Percentiles rank a stretch among this genome's conserved stretches.
Conservation (phyloP, 2,888 invertebrate genomes). For the Pecten maximus region DNA sequence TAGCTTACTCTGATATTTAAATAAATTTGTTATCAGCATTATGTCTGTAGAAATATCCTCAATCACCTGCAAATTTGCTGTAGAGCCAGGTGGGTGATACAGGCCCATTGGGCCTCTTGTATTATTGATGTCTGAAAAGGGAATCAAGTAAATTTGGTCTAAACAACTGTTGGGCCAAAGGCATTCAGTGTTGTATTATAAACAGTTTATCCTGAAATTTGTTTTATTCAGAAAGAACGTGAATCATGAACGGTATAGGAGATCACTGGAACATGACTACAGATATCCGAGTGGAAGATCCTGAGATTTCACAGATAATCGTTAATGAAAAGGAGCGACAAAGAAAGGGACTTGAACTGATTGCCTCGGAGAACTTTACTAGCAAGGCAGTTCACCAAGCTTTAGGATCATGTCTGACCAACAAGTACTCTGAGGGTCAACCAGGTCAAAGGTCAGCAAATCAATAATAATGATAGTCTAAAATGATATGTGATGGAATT, state of each 20-base stretch:
- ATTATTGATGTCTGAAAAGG: no score
- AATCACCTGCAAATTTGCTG: no score
- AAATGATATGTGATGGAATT: no score
- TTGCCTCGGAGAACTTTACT: conserved; percentile 91
- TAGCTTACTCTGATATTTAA: no score
- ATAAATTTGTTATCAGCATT: no score
- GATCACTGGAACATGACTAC: conserved; percentile 70
- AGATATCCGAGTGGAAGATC: conserved; percentile 86
- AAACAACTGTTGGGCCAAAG: no score
- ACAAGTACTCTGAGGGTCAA: conserved; percentile 86
- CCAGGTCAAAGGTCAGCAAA: conserved; percentile 83
- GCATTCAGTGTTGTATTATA: no score
- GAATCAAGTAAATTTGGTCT: no score
- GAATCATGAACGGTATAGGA: conserved; percentile 40
- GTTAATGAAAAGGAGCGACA: conserved; percentile 93
- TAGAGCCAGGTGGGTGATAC: no score
- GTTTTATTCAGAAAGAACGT: background rate
- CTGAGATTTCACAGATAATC: conserved; percentile 92
- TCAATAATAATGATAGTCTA: background rate
- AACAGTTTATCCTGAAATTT: no score
- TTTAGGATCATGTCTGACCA: conserved; percentile 84
- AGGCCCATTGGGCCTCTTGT: no score
- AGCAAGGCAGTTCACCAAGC: conserved; percentile 83
- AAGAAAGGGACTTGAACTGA: conserved; percentile 93
- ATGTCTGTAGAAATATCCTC: no score